Base-by-base conservation (phyloP, 2,113 vertebrate genomes). In the Cephalophus harveyi region DNA sequence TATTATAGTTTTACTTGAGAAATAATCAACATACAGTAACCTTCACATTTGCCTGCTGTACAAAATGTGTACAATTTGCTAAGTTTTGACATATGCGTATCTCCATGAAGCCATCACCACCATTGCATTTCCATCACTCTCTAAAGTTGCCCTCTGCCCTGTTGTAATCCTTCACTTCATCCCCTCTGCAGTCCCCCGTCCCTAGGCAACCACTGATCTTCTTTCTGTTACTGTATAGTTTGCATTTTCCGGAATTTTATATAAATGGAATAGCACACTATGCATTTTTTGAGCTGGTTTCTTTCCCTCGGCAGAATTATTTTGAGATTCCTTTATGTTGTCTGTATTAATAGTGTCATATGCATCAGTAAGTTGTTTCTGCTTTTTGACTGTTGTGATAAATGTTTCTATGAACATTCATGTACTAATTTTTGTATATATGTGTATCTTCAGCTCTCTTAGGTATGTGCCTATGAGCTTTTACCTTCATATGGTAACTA, bases 301-400 rank as follows among this genome's bases (percentile, higher is more conserved):
- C 59, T 87, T 97, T 93, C 36, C n/a, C 6, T 40, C 0, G 55
- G 40, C 43, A 86, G 95, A 95, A 64, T 89, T 93, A 50, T 62
- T 96, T 62, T 94, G 90, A 89, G 91, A 92, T 79, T 89, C 52
- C 94, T 90, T 93, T 50, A 87, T 64, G n/a, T 27, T 94, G 36
- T 89, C 30, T 89, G 55, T 82, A 82, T 91, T 87, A 88, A 79
- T 48, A 91, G 21, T 74, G 57, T 59, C 86, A 10, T 89, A 10
- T 76, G 19, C 30, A 60, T 94, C 33, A 54, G 40, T 57, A 82
- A 4, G 21, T 50, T 95, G n/a, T 60, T 81, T 59, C 59, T 94
- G 82, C 16, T 71, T 84, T 59, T 48, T 57, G 43, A 43, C 14
- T 30, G 13, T 43, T 62, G 74, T 33, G 62, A 93, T 74, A 87